Conservation (phyloP, 2,113 vertebrate genomes). For the Callionymus lyra region DNA sequence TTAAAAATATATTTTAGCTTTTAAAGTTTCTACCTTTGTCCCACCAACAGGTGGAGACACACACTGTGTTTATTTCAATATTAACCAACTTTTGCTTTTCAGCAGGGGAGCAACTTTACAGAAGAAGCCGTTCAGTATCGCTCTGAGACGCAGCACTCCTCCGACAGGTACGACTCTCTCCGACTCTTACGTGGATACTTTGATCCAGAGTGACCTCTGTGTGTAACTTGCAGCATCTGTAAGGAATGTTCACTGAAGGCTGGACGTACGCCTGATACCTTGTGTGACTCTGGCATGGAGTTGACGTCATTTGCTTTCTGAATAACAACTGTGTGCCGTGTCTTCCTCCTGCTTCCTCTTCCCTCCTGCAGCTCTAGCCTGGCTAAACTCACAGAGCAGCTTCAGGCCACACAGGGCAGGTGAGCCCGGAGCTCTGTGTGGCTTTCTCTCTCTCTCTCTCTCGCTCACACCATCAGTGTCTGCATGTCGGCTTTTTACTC, state of each 20-base stretch:
- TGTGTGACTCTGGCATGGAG: too few relatives aligned
- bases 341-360: slow-evolving; percentile 13
- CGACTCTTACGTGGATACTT: background rate
- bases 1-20: too few relatives aligned
- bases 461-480: background rate
- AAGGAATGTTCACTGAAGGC: background rate
- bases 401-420: slow-evolving; percentile 71
- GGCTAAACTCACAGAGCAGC: slow-evolving; percentile 72
- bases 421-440: slow-evolving; percentile 52
- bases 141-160: slow-evolving; percentile 54
- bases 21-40: too few relatives aligned
- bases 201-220: background rate
- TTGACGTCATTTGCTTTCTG: slow-evolving; percentile 6
- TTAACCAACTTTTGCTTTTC: slow-evolving; percentile 6
- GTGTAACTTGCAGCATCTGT: slow-evolving; percentile 14
- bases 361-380: slow-evolving; percentile 57
- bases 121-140: slow-evolving; percentile 55
- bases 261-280: too few relatives aligned
- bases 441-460: slow-evolving; percentile 19
- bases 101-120: slow-evolving; percentile 30
- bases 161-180: slow-evolving; percentile 53
- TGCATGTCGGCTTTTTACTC: slow-evolving; percentile 12
- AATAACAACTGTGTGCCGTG: slow-evolving; percentile 10
- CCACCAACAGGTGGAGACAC: too few relatives aligned
- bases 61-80: too few relatives aligned